Evolutionary conservation across 2,113 vertebrate species (phyloP).

Genomic region (Silurus meridionalis): DNA sequence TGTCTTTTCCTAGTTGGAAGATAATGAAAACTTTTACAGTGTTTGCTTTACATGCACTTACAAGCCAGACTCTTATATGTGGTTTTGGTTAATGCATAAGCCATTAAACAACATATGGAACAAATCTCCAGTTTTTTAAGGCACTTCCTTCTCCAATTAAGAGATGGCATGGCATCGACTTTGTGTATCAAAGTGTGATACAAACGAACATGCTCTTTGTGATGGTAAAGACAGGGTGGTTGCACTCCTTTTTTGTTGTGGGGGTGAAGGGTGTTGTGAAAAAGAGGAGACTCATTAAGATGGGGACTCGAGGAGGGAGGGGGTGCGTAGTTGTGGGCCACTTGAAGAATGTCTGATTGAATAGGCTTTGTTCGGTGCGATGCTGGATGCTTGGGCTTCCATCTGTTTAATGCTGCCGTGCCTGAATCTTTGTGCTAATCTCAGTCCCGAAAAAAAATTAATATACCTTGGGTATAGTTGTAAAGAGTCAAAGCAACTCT

Average conservation of each 20-base stretch:
- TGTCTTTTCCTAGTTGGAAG: slow-evolving; percentile 2
- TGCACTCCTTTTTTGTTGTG: slow-evolving; percentile 57
- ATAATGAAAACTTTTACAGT: slow-evolving; percentile 31
- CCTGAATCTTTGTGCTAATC: neutral
- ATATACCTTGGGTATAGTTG: neutral
- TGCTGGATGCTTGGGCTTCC: slow-evolving; percentile 43
- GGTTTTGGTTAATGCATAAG: slow-evolving; percentile 51
- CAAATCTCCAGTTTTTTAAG: slow-evolving; percentile 65
- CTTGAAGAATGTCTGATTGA: slow-evolving; percentile 57
- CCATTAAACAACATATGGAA: slow-evolving; percentile 64
- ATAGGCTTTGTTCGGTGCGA: slow-evolving; percentile 56
- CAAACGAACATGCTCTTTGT: slow-evolving; percentile 65
- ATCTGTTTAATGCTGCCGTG: slow-evolving; percentile 43
- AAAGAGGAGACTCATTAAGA: slow-evolving; percentile 58
- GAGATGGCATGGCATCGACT: slow-evolving; percentile 6
- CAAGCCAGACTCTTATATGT: slow-evolving; percentile 59
- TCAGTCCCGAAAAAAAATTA: neutral
- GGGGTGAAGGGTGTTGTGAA: slow-evolving; percentile 48
- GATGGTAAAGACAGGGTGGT: slow-evolving; percentile 68
- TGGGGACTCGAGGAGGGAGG: slow-evolving; percentile 53
- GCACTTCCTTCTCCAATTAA: slow-evolving; percentile 24
- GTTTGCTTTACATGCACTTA: slow-evolving; percentile 34
- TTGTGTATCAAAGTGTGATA: slow-evolving; percentile 42
- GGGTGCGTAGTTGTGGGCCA: slow-evolving; percentile 60
- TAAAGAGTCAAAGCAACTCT: neutral